Base-by-base conservation (phyloP, 2,113 vertebrate species). In the Podarcis raffonei region DNA sequence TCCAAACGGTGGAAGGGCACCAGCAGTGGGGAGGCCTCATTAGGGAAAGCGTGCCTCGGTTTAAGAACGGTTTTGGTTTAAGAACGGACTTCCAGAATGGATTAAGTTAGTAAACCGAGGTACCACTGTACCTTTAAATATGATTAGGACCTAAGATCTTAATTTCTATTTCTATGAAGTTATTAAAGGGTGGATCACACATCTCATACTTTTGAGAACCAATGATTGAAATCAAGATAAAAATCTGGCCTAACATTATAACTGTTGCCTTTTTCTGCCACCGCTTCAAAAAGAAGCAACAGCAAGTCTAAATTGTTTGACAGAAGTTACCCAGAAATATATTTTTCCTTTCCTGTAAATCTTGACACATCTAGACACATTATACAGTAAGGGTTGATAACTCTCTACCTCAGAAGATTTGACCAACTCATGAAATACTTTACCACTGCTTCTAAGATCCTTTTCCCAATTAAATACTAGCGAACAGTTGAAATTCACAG, bases 371-470 rank as follows among this genome's bases (percentile, higher is more conserved):
- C 35, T 6, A 68, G 23, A 77, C 5, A 20, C 42, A 30, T n/a
- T 75, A 77, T 12, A 27, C 18, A 69, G 65, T 13, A 86, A 30
- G 22, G 25, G 65, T 59, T 57, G 57, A 57, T 16, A 59, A 39
- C 3, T 48, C 53, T 59, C 15, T 18, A 59, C n/a, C 30, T 16
- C 32, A 87, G 35, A 72, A 30, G 22, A 37, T n/a, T 87, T 39
- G 23, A 81, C 25, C n/a, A 59, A n/a, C 35, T 81, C 35, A 27
- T 39, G 59, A 3, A 90, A 87, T 89, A 84, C 65, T 37, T 83
- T 39, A 1, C 65, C 59, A 15, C 35, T 75, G 69, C 35, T 88
- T 0, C 0, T 59, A 22, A 76, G 8, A 1, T 89, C 30, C 80
- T 75, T 39, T 32, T 79, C 59, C 83, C n/a, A 83, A 42, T 69